Evolutionary conservation across 2,888 invertebrate species (phyloP), one percentile per base, ranked within the genome.

Genomic region (Fissipunctia ypsillon): DNA sequence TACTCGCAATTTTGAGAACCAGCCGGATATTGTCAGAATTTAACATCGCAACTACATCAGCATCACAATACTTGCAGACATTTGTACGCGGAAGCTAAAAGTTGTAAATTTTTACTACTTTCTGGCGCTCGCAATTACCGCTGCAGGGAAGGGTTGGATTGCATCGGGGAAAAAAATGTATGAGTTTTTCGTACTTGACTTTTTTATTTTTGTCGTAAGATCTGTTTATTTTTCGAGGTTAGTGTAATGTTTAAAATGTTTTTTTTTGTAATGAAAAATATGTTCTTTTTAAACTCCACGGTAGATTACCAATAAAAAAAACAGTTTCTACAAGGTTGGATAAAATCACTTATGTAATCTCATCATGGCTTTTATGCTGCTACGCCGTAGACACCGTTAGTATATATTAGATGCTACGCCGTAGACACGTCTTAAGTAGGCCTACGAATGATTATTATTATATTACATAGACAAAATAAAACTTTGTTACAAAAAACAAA

Each of bases 91-190:
- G 95, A 95, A 93, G 93, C 92, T 82, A 76, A 84, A 81, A 90
- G 95, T 93, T 93, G 95, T 96, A 94, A 95, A 96, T 93, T 95
- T 95, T 96, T 95, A 96, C 93, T 94, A 92, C 95, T 90, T 87
- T 79, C 88, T 84, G 90, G 87, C 91, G 91, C 84, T 86, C 83
- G 91, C 91, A 91, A 92, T 92, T 91, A 91, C 91, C 83, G 86
- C 76, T 83, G 88, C 88, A 83, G 88, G 88, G 91, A 90, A 91
- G 92, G 93, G 92, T 93, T 93, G 89, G 83, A 85, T 85, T 75
- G 76, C 71, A 77, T 72, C 48, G 73, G 78, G 73, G 73, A 68
- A 85, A 85, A 73, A 86, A 86, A 71, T 56, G 57, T 73, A 78
- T 48, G 77, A 79, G 54, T 70, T 76, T 56, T 52, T 50, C 57